phyloP scores from a whole-genome alignment of 2,888 invertebrate species.

The Dendrolimus houi region DNA sequence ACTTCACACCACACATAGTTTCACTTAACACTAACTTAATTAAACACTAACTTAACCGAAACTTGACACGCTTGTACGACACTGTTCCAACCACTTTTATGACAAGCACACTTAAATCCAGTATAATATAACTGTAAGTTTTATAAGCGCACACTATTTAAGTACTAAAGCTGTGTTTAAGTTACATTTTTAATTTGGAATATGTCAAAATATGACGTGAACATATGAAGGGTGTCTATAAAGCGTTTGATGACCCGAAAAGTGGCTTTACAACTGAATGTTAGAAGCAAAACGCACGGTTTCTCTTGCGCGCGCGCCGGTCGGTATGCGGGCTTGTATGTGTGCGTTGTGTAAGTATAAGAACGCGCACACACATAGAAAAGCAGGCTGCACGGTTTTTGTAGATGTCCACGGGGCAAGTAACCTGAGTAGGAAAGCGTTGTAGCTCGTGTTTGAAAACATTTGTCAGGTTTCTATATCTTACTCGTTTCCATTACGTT shows the following conservation, averaged over 20 bases:
- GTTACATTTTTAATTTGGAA: neutral
- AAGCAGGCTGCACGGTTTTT: constrained; percentile 69
- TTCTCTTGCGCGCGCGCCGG: constrained; percentile 57
- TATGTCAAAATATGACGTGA: constrained; percentile 18
- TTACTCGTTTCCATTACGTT: neutral
- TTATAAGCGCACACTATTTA: constrained; percentile 1
- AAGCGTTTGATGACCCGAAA: constrained; percentile 71
- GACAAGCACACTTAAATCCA: constrained; percentile 7
- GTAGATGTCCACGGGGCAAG: constrained; percentile 75
- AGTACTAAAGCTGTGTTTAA: neutral
- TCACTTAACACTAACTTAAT: constrained; percentile 33
- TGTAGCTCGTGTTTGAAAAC: constrained; percentile 33
- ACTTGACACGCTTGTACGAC: constrained; percentile 28
- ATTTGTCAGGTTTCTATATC: neutral
- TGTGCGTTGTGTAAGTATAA: constrained; percentile 29
- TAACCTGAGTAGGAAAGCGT: constrained; percentile 42
- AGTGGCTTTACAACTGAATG: constrained; percentile 62
- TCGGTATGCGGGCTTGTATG: constrained; percentile 53
- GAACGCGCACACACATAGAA: constrained; percentile 29
- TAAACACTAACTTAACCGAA: constrained; percentile 16
- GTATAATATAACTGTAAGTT: neutral
- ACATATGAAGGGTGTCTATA: constrained; percentile 26
- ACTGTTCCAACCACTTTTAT: constrained; percentile 18
- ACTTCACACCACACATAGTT: constrained; percentile 29
- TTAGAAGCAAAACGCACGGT: constrained; percentile 65